phyloP scores from a whole-genome alignment of 2,797 vertebrate genomes.

The Propithecus deckenii region DNA sequence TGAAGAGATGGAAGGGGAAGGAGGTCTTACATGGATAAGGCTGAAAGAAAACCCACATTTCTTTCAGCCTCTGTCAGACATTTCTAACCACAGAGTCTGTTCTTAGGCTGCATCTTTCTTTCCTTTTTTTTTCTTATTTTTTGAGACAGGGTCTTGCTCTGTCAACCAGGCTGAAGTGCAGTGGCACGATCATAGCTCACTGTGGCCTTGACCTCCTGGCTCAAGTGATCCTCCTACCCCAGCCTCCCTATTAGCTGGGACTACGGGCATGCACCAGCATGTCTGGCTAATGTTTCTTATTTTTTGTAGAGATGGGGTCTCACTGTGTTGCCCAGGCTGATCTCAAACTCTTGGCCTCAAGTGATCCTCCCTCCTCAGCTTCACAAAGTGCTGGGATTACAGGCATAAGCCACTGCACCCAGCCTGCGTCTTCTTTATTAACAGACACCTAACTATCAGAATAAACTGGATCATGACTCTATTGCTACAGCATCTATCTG shows the following conservation, averaged over 20 bases:
- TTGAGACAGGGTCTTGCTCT: not conserved
- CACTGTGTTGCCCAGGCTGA: not conserved
- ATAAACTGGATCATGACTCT: not conserved
- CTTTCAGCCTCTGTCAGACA: not conserved
- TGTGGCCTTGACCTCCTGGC: not conserved
- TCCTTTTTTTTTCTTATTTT: not conserved
- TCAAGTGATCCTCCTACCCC: not conserved
- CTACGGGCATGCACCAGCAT: not conserved
- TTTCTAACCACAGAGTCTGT: slow-evolving; percentile 1
- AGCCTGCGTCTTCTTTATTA: not conserved
- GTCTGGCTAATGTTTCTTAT: not conserved
- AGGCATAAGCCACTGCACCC: not conserved
- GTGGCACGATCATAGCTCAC: not conserved
- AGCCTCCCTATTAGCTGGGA: not conserved
- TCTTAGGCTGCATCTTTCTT: not conserved
- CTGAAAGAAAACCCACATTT: not conserved
- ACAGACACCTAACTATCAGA: not conserved
- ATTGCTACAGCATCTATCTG: not conserved
- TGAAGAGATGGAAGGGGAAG: not conserved
- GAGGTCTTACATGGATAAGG: not conserved
- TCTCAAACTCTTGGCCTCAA: not conserved
- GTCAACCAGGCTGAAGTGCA: not conserved
- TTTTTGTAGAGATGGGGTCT: not conserved
- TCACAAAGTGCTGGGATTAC: not conserved
- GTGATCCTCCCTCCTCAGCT: not conserved